Evolutionary conservation across 2,797 vertebrate genomes (phyloP).

Genomic region (Peromyscus melanophrys): DNA sequence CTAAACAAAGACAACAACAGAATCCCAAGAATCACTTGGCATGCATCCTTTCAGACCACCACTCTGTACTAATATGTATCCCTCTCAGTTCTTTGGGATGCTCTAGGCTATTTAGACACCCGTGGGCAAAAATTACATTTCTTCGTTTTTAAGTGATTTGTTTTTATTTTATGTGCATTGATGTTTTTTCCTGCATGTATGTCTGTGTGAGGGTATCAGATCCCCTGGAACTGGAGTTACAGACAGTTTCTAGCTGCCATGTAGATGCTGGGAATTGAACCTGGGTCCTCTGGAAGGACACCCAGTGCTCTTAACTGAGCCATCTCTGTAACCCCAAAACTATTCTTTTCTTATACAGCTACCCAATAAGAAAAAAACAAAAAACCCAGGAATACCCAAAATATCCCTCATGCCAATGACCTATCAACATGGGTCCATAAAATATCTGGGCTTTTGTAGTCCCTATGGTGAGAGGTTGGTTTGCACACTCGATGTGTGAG

Average conservation of each 20-base stretch:
- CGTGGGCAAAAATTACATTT: background rate
- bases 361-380: background rate
- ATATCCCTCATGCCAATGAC: constrained; percentile 14
- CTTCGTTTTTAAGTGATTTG: background rate
- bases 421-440: background rate
- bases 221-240: background rate
- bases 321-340: background rate
- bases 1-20: background rate
- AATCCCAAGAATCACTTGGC: background rate
- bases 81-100: background rate
- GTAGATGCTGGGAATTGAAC: background rate
- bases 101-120: constrained; percentile 22
- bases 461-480: background rate
- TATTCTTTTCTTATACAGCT: constrained; percentile 29
- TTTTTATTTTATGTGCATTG: background rate
- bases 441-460: background rate
- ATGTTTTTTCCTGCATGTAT: background rate
- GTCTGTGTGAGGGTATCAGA: background rate
- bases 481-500: background rate
- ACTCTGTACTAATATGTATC: background rate
- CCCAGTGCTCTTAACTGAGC: background rate
- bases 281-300: background rate
- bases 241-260: background rate
- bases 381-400: background rate
- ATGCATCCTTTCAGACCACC: background rate